phyloP scores from a whole-genome alignment of 2,113 vertebrate species.

The Scophthalmus maximus region DNA sequence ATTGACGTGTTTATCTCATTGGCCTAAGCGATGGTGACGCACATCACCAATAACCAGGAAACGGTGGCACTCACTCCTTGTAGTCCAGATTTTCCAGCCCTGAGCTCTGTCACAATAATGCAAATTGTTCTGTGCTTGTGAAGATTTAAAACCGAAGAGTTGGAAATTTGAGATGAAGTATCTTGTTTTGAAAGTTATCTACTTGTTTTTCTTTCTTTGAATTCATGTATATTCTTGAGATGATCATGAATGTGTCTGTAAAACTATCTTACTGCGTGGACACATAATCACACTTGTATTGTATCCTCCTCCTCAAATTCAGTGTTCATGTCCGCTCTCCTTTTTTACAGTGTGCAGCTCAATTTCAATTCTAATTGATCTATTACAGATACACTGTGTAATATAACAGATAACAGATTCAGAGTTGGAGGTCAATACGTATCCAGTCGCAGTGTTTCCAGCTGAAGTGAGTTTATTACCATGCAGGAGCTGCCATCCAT shows the following conservation, averaged over 20 bases:
- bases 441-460: slow-evolving; percentile 1
- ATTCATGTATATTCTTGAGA: no score
- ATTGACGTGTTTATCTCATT: not conserved
- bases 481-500: slow-evolving; percentile 7
- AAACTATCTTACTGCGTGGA: no score
- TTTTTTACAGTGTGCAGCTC: no score
- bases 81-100: not conserved
- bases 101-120: not conserved
- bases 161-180: no score
- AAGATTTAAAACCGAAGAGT: no score
- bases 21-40: not conserved
- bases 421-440: slow-evolving; percentile 7
- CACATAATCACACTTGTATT: no score
- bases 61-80: not conserved
- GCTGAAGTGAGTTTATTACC: not conserved
- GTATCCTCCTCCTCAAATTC: no score
- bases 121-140: no score
- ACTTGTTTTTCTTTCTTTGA: no score
- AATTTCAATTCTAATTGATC: slow-evolving; percentile 6
- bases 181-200: no score
- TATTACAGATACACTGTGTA: not conserved
- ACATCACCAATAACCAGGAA: not conserved
- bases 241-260: no score
- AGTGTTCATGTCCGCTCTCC: no score
- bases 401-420: not conserved